Base-by-base conservation (phyloP, 2,888 invertebrate species). In the Phanerotoma sp. region DNA sequence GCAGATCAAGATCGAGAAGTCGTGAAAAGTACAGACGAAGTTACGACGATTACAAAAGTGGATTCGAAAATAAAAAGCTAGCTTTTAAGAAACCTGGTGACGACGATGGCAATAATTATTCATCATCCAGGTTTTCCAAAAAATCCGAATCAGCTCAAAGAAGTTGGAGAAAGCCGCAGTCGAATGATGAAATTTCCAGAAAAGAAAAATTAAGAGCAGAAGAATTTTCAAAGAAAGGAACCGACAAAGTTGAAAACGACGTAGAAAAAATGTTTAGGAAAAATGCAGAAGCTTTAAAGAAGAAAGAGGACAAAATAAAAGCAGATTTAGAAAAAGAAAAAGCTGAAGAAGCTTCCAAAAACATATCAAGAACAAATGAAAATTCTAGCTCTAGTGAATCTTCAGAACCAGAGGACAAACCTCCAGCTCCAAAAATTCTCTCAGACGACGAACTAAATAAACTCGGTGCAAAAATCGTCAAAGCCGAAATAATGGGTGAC, bases 401-500 rank as follows among this genome's bases (percentile, higher is more conserved):
- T 16, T 50, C 50, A 16, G 57, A 54, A 46, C 52, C 63, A 3
- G 49, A 49, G 38, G 44, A 58, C n/a, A 42, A 57, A 32, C 10
- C 41, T n/a, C 37, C 15, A 44, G 38, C 40, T 3, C 15, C 18
- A 3, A 40, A 49, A 25, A 40, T 59, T 64, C 76, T 91, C 15
- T 86, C 86, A 40, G 88, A 91, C 77, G 86, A 87, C 63, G 91
- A 97, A 75, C 85, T 95, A 83, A 99, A 98, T 78, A 86, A 88
- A 66, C 75, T 99, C 37, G 93, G 88, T 35, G 94, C 96, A 2
- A 93, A 90, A 79, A 84, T 96, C 60, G 80, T 98, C 0, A 95
- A 95, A 80, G 96, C 97, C 11, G 96, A 98, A 83, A 85, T 99
- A 66, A 84, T 94, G 82, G 96, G 95, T 15, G 87, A 96, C 73